Conservation (phyloP, 2,888 invertebrate genomes). For the Phyllotreta striolata region DNA sequence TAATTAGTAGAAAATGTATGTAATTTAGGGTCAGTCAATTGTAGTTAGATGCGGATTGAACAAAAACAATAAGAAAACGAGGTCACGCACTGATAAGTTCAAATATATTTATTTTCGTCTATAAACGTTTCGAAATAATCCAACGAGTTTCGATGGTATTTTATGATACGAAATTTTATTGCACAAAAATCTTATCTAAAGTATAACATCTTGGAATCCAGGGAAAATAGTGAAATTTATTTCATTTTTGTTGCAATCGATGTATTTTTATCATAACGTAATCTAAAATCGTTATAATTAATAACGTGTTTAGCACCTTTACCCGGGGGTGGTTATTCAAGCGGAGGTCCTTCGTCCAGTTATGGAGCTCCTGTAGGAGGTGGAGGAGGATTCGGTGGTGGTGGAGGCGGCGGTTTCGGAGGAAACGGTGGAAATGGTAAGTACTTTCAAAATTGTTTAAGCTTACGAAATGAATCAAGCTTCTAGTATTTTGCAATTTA, state of each 20-base stretch:
- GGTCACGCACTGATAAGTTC: conserved; percentile 23
- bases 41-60: conserved; percentile 13
- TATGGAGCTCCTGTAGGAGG: conserved; percentile 53
- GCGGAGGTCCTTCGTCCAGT: conserved; percentile 26
- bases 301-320: conserved; percentile 8
- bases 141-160: not conserved
- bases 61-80: conserved; percentile 8
- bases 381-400: conserved; percentile 44
- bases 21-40: conserved; percentile 27
- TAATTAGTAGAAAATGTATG: conserved; percentile 21
- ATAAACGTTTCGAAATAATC: not conserved
- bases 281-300: too few relatives aligned
- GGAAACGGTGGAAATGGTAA: conserved; percentile 54
- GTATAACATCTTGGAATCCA: too few relatives aligned
- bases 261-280: too few relatives aligned
- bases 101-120: not conserved
- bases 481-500: conserved; percentile 8
- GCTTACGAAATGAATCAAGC: conserved; percentile 35
- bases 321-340: conserved; percentile 14
- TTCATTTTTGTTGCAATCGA: conserved; percentile 4
- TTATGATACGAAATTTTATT: too few relatives aligned
- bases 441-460: not conserved
- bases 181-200: too few relatives aligned
- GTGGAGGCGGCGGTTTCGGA: conserved; percentile 36
- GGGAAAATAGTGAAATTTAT: not conserved